Percentiles rank a stretch among this genome's conserved stretches.
Evolutionary conservation across 2,888 invertebrate genomes (phyloP).

Genomic region (Abrostola triplasia): DNA sequence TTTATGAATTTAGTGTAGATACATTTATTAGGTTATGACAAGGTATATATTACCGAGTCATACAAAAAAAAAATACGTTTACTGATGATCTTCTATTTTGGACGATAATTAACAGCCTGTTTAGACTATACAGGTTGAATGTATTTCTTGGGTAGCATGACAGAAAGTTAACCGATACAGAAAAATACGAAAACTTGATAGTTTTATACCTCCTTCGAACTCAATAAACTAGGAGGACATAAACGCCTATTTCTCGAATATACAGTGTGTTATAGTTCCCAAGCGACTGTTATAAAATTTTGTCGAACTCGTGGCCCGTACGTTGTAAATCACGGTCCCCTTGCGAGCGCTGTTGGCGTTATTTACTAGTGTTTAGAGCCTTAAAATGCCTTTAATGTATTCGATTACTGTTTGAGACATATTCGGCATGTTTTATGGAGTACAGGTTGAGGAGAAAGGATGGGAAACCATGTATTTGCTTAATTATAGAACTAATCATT

Average conservation of each 20-base stretch:
- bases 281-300: slow-evolving; percentile 46
- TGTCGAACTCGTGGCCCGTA: slow-evolving; percentile 31
- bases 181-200: slow-evolving; percentile 39
- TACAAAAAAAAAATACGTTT: too few species aligned
- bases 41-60: too few species aligned
- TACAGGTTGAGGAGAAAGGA: too few species aligned
- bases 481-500: too few species aligned
- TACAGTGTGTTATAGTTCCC: slow-evolving; percentile 48
- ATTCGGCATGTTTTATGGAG: not conserved
- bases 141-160: slow-evolving; percentile 18
- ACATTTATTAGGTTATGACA: too few species aligned
- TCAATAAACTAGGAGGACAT: slow-evolving; percentile 46
- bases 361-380: slow-evolving; percentile 28
- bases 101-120: too few species aligned
- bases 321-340: slow-evolving; percentile 39
- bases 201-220: slow-evolving; percentile 44
- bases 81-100: too few species aligned
- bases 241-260: slow-evolving; percentile 51
- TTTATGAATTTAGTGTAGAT: too few species aligned
- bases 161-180: slow-evolving; percentile 13
- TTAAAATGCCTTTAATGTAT: slow-evolving; percentile 19
- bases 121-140: not conserved
- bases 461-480: too few species aligned
- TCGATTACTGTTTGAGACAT: slow-evolving; percentile 12
- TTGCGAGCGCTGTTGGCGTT: slow-evolving; percentile 31